phyloP scores from a whole-genome alignment of 2,888 invertebrate species.

The Ectobius pallidus region DNA sequence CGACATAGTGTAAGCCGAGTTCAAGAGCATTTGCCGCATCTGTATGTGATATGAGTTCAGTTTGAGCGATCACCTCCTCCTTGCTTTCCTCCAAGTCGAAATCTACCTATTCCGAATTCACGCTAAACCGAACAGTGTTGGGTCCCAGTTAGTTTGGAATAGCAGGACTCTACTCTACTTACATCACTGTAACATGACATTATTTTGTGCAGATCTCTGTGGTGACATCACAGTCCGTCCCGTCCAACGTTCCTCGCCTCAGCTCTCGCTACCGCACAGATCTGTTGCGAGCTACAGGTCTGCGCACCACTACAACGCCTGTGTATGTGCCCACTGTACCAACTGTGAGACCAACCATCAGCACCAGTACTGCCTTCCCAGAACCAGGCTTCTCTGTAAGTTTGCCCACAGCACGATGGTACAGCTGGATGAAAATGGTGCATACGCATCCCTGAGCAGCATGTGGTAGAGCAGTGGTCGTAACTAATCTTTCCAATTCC shows the following conservation, averaged over 20 bases:
- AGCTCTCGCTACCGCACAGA: constrained; percentile 64
- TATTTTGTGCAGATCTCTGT: constrained; percentile 20
- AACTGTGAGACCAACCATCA: constrained; percentile 48
- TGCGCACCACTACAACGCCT: constrained; percentile 59
- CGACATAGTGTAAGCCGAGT: too few species aligned
- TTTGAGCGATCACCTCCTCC: too few species aligned
- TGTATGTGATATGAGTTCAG: too few species aligned
- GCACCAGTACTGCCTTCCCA: neutral
- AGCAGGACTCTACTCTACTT: too few species aligned
- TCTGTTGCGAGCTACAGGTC: constrained; percentile 53
- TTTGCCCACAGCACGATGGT: constrained; percentile 7
- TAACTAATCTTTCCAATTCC: too few species aligned
- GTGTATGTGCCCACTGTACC: constrained; percentile 69
- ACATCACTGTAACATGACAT: too few species aligned
- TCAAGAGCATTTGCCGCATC: too few species aligned
- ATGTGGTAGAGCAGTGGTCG: too few species aligned
- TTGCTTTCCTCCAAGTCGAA: too few species aligned
- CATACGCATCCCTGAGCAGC: neutral
- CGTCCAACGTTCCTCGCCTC: constrained; percentile 52
- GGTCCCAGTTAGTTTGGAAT: too few species aligned
- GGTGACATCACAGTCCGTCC: neutral
- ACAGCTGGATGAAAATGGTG: constrained; percentile 4
- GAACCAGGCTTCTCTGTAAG: constrained; percentile 15
- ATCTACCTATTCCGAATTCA: too few species aligned
- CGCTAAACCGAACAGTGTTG: too few species aligned